These are phyloP conservation scores for Tipula helvola DNA, from an alignment of 2,888 invertebrate species.

Conservation along the genomic window DNA sequence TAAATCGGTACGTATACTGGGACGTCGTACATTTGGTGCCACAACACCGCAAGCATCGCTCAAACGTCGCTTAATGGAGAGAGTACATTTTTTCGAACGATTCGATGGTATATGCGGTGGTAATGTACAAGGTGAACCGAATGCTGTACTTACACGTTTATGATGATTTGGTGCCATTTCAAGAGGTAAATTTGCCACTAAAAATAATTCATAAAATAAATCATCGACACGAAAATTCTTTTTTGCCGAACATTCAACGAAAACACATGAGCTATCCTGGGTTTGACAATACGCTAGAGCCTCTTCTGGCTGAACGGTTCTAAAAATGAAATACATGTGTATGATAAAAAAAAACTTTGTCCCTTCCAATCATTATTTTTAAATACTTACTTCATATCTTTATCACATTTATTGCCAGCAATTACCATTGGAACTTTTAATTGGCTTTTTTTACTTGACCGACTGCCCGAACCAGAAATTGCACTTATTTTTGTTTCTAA, in stretches of 20 bases:
- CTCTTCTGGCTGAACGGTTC: slow-evolving; percentile 66
- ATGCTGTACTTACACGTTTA: slow-evolving; percentile 62
- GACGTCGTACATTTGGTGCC: slow-evolving; percentile 75
- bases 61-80: slow-evolving; percentile 68
- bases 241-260: slow-evolving; percentile 74
- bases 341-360: background rate
- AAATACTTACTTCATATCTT: slow-evolving; percentile 54
- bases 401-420: slow-evolving; percentile 79
- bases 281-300: slow-evolving; percentile 63
- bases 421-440: slow-evolving; percentile 74
- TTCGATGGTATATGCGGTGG: slow-evolving; percentile 53
- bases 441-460: slow-evolving; percentile 43
- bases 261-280: slow-evolving; percentile 64
- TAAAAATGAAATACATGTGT: slow-evolving; percentile 28
- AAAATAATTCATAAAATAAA: slow-evolving; percentile 71
- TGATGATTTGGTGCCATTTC: slow-evolving; percentile 87
- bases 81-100: slow-evolving; percentile 58
- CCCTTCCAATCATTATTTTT: background rate
- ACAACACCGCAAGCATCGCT: slow-evolving; percentile 83
- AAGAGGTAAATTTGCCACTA: slow-evolving; percentile 66
- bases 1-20: slow-evolving; percentile 77
- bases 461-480: slow-evolving; percentile 43
- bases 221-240: slow-evolving; percentile 70
- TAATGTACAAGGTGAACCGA: slow-evolving; percentile 63
- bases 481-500: slow-evolving; percentile 71